Evolutionary conservation across 1,140 invertebrate species (phyloP), one percentile per base, ranked within the genome.

Genomic region (Zaprionus taronus): DNA sequence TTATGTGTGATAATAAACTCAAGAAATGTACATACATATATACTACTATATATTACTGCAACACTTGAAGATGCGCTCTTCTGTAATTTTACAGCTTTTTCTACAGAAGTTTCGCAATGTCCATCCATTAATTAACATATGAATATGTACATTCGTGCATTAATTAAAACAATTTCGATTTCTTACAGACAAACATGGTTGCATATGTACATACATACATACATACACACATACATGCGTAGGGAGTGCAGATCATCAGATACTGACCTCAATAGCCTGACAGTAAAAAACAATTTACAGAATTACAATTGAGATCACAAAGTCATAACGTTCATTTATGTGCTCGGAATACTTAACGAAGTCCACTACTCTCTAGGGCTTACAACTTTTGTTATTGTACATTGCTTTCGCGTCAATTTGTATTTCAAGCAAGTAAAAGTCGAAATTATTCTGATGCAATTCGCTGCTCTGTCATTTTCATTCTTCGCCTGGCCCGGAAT

Each of bases 111-210:
- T 47, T 66, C 64, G 38, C 68, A 80, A 70, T 70, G 80, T 77
- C 60, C 69, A 68, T 77, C 69, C 38, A 61, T 81, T 28, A 77
- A 84, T 83, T 80, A 64, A 67, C 65, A 81, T 60, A 57, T 56
- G 41, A 72, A 17, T 12, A 26, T 26, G 1, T 24, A 20, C 26
- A 24, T 22, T 15, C 6, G 38, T 41, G 9, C n/a, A 47, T 47
- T 47, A n/a, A 47, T 47, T 47, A 47, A 47, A 47, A 3, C 41
- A 17, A 17, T 47, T 47, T 17, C 41, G n/a, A 47, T 47, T 47
- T 47, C 41, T 17, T 47, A 66, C 15, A 26, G n/a, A 38, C 11
- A 22, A 34, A n/a, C 22, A 49, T 47, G 20, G 28, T 3, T 31
- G 26, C 9, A 58, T 47, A 9, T 34, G 6, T 22, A 60, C 36